phyloP scores from a whole-genome alignment of 2,113 vertebrate species.

The Malurus elegans region DNA sequence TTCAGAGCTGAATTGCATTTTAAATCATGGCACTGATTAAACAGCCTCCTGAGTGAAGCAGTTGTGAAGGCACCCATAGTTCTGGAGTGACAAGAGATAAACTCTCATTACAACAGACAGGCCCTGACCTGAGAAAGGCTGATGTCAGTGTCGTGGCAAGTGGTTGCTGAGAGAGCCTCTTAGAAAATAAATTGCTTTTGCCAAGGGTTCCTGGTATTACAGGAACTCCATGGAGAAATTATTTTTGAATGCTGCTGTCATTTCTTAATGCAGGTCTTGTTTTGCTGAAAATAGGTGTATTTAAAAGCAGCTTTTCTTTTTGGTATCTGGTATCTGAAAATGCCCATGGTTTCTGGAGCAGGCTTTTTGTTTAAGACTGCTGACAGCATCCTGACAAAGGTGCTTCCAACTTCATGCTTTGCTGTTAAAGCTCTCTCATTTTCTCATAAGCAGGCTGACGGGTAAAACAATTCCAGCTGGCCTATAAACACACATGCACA shows the following conservation, averaged over 20 bases:
- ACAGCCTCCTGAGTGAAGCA: not conserved
- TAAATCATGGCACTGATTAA: not conserved
- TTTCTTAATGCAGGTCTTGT: not conserved
- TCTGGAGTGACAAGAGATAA: not conserved
- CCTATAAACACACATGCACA: not conserved
- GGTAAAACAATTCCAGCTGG: not conserved
- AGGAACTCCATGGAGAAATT: not conserved
- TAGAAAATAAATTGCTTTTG: not conserved
- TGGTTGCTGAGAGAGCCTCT: not conserved
- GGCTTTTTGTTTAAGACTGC: not conserved
- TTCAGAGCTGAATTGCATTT: not conserved
- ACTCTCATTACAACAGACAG: not conserved
- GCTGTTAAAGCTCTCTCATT: not conserved
- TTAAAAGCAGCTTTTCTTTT: not conserved
- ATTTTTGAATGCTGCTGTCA: not conserved
- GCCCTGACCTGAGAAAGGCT: not conserved
- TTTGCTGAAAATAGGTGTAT: not conserved
- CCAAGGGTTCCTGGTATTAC: not conserved
- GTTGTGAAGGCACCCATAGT: not conserved
- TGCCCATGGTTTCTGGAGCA: not conserved
- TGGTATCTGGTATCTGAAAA: not conserved
- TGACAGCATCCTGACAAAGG: not conserved
- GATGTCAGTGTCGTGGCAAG: not conserved
- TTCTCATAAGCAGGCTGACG: not conserved
- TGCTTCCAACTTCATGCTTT: not conserved